Percentiles rank a stretch among this genome's conserved stretches.
phyloP scores from a whole-genome alignment of 2,113 vertebrate genomes.

The Neolamprologus cancellatus region DNA sequence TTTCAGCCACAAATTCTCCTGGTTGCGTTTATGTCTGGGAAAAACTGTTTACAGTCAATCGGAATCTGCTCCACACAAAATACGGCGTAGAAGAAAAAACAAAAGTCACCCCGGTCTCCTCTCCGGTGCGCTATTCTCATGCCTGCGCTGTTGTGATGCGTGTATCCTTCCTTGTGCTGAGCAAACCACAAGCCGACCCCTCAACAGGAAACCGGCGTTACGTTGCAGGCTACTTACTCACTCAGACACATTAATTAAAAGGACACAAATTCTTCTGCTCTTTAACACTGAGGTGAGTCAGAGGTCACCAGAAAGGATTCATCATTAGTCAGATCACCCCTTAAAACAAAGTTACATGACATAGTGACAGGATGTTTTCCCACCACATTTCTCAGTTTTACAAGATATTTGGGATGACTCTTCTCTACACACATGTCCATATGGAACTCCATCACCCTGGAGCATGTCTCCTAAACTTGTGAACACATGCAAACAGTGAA shows the following conservation, averaged over 20 bases:
- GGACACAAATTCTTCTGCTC: neutral
- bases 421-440: neutral
- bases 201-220: constrained; percentile 31
- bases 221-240: neutral
- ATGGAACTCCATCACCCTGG: neutral
- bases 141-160: neutral
- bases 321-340: neutral
- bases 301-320: neutral
- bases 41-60: neutral
- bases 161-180: neutral
- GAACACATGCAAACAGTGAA: constrained; percentile 20
- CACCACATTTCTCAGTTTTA: neutral
- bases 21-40: neutral
- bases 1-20: neutral
- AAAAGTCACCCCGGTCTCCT: neutral
- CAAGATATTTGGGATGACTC: neutral
- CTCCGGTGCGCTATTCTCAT: neutral
- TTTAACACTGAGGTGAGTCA: neutral
- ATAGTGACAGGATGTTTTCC: neutral
- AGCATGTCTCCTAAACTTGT: neutral
- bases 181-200: neutral
- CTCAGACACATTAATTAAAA: neutral
- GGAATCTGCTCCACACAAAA: neutral
- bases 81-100: neutral
- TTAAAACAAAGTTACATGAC: neutral